Conservation (phyloP, 2,113 vertebrate genomes). For the Phaethornis superciliosus region DNA sequence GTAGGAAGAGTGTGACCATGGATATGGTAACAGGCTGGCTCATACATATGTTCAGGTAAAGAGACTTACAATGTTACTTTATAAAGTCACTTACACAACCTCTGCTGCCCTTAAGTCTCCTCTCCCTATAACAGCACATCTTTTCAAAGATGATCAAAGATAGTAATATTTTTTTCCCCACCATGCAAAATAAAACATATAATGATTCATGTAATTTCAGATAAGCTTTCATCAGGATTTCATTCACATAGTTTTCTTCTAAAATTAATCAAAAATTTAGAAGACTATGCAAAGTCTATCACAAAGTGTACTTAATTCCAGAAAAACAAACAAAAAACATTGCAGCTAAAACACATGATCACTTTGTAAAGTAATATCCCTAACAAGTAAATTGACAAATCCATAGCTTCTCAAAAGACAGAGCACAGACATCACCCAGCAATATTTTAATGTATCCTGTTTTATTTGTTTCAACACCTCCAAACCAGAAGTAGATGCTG, state of each 20-base stretch:
- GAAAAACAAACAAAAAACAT: background rate
- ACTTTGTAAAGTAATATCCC: background rate
- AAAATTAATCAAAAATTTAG: background rate
- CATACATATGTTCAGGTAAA: background rate
- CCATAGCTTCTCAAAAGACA: background rate
- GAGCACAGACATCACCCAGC: background rate
- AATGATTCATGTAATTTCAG: background rate
- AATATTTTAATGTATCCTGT: background rate
- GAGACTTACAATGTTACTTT: background rate
- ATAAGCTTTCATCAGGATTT: background rate
- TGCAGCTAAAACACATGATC: background rate
- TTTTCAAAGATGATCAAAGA: background rate
- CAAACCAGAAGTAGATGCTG: background rate
- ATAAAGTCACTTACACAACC: background rate
- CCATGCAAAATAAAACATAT: background rate
- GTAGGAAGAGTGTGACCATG: accelerated
- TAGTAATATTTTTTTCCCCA: background rate
- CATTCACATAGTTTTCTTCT: background rate
- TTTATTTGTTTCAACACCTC: background rate
- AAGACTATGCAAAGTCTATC: conserved; percentile 1
- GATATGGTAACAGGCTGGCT: background rate
- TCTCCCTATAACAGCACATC: background rate
- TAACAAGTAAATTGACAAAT: conserved; percentile 17
- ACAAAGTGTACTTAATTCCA: background rate
- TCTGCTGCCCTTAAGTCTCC: background rate